These are phyloP conservation scores for Isurus oxyrinchus DNA, from an alignment of 2,113 vertebrate genomes.

Conservation along the genomic window DNA sequence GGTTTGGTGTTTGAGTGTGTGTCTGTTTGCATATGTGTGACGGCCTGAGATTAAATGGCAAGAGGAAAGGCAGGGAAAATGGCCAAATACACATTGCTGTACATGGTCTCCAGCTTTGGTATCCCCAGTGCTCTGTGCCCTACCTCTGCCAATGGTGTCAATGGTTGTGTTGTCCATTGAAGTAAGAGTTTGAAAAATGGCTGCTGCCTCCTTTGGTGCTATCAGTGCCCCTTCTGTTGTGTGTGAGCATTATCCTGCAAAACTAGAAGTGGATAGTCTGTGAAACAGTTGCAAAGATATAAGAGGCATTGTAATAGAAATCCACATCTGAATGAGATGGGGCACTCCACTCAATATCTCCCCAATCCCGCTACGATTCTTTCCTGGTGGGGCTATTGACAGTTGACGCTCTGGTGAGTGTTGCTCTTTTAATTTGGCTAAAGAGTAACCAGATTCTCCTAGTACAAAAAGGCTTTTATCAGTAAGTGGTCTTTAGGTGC, in stretches of 20 bases:
- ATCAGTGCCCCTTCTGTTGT: background rate
- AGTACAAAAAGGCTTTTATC: background rate
- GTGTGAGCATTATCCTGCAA: background rate
- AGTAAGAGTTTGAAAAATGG: background rate
- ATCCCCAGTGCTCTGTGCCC: background rate
- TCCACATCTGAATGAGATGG: background rate
- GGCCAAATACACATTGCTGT: background rate
- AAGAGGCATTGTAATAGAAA: background rate
- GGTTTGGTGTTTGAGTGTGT: background rate
- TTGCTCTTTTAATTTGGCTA: background rate
- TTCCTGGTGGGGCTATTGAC: background rate
- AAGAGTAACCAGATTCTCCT: background rate
- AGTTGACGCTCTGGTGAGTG: background rate
- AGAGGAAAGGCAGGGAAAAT: background rate
- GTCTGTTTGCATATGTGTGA: background rate
- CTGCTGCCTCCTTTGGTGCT: background rate
- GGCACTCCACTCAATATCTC: background rate
- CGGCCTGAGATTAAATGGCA: background rate
- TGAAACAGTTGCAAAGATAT: background rate
- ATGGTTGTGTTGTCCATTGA: background rate
- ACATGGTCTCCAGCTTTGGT: background rate
- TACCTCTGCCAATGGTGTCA: background rate
- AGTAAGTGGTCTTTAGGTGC: background rate
- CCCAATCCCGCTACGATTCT: background rate
- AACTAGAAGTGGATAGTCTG: background rate